A percentile compares a stretch with the other conserved stretches of the same genome.
phyloP scores from a whole-genome alignment of 2,797 vertebrate genomes.

The Peromyscus melanophrys region DNA sequence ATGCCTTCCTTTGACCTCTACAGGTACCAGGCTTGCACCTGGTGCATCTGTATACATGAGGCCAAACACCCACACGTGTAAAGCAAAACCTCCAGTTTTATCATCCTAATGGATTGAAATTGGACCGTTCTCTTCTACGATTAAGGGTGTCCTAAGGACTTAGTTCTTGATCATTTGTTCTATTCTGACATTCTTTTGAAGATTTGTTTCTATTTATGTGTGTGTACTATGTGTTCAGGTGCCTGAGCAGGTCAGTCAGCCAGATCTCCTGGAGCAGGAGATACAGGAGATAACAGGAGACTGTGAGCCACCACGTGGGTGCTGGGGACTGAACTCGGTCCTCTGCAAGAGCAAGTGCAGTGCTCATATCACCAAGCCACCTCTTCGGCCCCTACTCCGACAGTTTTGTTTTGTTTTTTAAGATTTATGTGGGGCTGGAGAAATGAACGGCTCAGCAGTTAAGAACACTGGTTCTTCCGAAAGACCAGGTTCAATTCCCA shows the following conservation, averaged over 20 bases:
- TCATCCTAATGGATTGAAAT: neutral
- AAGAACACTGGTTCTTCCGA: neutral
- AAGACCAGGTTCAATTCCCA: neutral
- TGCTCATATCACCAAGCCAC: neutral
- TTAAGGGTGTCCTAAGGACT: neutral
- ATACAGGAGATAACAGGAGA: too few species aligned
- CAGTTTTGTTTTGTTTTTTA: too few species aligned
- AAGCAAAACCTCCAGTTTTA: conserved; percentile 13
- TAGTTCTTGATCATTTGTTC: neutral
- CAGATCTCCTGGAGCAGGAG: neutral
- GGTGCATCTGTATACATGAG: neutral
- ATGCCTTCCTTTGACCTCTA: neutral
- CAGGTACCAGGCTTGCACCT: neutral
- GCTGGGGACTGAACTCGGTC: neutral
- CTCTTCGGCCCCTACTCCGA: neutral
- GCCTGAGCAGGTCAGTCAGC: too few species aligned
- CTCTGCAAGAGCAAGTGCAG: neutral
- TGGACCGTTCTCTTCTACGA: conserved; percentile 1
- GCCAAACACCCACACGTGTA: neutral
- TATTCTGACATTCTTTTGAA: neutral
- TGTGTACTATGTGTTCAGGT: neutral
- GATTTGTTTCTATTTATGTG: too few species aligned
- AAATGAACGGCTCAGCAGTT: neutral
- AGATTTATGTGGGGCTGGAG: neutral
- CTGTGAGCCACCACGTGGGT: neutral